Evolutionary conservation across 1,140 invertebrate genomes (phyloP), one percentile per base, ranked within the genome.

Genomic region (Hycleus phaleratus): DNA sequence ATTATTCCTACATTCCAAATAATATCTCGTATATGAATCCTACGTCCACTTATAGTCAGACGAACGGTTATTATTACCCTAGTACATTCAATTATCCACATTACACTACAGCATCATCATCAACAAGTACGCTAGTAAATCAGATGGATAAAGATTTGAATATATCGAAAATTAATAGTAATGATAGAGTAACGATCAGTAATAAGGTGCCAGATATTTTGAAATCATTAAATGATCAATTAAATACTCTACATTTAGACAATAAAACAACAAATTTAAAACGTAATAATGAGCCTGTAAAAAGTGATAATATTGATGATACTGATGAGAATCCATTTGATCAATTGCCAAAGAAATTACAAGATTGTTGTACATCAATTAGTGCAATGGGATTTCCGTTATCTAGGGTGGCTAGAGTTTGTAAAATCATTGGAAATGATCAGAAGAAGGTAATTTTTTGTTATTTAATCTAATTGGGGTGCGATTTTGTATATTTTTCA

Each of bases 321-420:
- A 18, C 76, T 68, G 9, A 72, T 72, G 2, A 76, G 74, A 59
- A 78, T 73, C 81, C 81, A 26, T 85, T 79, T 70, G 60, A 75
- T 44, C 77, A 78, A 52, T 74, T 90, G 59, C 70, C 78, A 7
- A 70, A 76, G 11, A 76, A 81, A 49, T 77, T 82, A 49, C 84
- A 87, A 69, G 78, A 76, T 45, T 76, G 91, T 60, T 88, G 84
- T 38, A 77, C 82, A 59, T 82, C 83, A 43, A 82, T 93, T 24
- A 84, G 81, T 65, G 81, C 83, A 47, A 95, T 95, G 91, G 91
- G 91, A 2, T 95, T 95, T 74, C 82, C 86, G 0, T 69, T 87
- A 55, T 79, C 84, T n/a, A 80, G 87, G 66, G 87, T 90, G 1
- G 82, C 86, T 4, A 80, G 87, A 61, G 85, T 88, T 9, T 86